Percentiles rank a stretch among this genome's conserved stretches.
Conservation (phyloP, 2,888 invertebrate species). For the Frankliniella intonsa region DNA sequence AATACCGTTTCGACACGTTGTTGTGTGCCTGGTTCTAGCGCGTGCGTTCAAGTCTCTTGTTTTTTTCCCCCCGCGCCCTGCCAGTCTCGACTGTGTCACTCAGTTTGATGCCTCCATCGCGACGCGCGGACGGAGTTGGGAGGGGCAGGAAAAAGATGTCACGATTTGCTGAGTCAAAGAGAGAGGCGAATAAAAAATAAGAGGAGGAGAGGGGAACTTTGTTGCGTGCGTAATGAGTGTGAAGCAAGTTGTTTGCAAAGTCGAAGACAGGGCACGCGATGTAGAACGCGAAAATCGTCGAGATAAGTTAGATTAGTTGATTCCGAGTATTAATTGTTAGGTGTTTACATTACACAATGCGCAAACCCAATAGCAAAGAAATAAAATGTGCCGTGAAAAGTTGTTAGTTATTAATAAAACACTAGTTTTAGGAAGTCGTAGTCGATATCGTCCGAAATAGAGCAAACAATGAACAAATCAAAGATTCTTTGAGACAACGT, state of each 20-base stretch:
- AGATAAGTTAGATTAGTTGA: too few relatives aligned
- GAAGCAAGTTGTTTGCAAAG: neutral
- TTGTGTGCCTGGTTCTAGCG: neutral
- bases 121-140: neutral
- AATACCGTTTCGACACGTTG: too few relatives aligned
- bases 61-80: neutral
- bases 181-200: neutral
- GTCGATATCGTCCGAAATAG: too few relatives aligned
- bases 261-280: neutral
- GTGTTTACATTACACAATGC: too few relatives aligned
- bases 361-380: too few relatives aligned
- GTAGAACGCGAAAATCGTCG: too few relatives aligned
- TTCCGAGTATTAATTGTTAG: too few relatives aligned
- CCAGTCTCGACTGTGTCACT: neutral
- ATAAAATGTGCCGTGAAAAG: too few relatives aligned
- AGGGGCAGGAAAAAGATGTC: neutral
- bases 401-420: too few relatives aligned
- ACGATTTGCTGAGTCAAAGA: slow-evolving; percentile 18
- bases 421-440: too few relatives aligned
- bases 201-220: neutral
- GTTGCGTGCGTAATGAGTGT: neutral
- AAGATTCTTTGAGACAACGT: too few relatives aligned
- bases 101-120: slow-evolving; percentile 1
- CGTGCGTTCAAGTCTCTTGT: neutral
- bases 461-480: too few relatives aligned